phyloP scores from a whole-genome alignment of 2,888 invertebrate genomes.

The Seira musarum region DNA sequence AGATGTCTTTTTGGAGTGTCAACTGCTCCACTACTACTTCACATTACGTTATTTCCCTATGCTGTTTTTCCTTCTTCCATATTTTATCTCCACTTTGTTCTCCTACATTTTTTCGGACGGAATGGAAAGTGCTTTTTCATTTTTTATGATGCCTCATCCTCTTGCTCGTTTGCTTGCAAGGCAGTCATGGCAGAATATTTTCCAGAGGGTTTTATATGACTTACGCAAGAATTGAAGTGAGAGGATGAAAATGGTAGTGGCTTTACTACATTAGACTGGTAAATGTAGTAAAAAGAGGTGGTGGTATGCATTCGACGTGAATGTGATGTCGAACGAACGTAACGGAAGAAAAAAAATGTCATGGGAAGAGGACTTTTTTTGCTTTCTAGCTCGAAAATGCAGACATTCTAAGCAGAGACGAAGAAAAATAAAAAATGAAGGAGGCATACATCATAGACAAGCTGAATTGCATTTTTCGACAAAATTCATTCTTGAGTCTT shows the following conservation, averaged over 20 bases:
- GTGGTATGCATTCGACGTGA: conserved; percentile 19
- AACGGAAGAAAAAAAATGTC: conserved; percentile 13
- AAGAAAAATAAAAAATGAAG: conserved; percentile 25
- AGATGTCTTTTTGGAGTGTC: conserved; percentile 55
- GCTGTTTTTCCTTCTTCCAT: conserved; percentile 45
- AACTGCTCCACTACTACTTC: conserved; percentile 25
- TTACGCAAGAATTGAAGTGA: background rate
- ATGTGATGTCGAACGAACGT: conserved; percentile 12
- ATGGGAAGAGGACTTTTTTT: conserved; percentile 13
- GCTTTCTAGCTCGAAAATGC: conserved; percentile 3
- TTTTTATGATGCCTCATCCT: conserved; percentile 11
- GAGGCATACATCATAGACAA: conserved; percentile 40
- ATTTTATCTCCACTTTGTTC: conserved; percentile 38
- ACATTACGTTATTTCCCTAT: conserved; percentile 36
- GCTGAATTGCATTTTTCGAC: conserved; percentile 23
- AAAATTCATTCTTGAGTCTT: background rate
- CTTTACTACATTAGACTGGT: conserved; percentile 34
- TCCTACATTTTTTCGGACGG: background rate
- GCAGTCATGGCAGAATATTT: background rate
- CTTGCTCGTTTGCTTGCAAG: background rate
- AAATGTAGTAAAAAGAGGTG: conserved; percentile 40
- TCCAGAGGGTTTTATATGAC: background rate
- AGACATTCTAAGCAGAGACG: background rate
- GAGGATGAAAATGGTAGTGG: background rate
- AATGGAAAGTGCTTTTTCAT: conserved; percentile 13